A percentile compares a stretch with the other conserved stretches of the same genome.
Evolutionary conservation across 2,113 vertebrate species (phyloP).

Genomic region (Romanogobio albipinnatus): DNA sequence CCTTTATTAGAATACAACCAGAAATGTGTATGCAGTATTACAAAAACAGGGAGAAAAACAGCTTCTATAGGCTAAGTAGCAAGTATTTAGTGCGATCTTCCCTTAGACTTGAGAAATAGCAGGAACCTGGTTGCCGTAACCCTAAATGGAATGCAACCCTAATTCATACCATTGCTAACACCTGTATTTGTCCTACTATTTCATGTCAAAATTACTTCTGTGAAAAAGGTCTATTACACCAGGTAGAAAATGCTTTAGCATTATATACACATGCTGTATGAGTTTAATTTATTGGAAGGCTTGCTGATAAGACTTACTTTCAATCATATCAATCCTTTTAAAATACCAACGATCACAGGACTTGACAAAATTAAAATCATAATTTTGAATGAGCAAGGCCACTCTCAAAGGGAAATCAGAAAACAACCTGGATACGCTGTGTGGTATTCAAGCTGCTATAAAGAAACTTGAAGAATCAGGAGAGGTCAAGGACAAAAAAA

Average conservation of each 20-base stretch:
- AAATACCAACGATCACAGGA: background rate
- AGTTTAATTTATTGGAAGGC: background rate
- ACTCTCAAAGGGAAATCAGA: background rate
- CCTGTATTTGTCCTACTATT: background rate
- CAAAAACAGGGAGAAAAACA: background rate
- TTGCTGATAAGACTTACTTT: background rate
- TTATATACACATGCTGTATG: background rate
- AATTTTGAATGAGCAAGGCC: background rate
- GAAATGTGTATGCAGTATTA: background rate
- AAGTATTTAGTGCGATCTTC: background rate
- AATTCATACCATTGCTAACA: background rate
- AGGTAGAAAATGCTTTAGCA: background rate
- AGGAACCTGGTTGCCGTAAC: no score
- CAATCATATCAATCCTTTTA: background rate
- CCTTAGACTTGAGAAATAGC: background rate
- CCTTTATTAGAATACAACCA: background rate
- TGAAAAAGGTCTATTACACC: background rate
- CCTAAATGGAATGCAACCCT: background rate
- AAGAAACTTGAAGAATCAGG: background rate
- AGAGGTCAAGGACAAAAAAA: background rate
- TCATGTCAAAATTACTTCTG: background rate
- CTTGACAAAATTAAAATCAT: background rate
- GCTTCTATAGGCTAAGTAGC: no score
- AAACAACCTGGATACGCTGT: background rate
- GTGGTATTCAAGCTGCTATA: no score